Base-by-base conservation (phyloP, 2,797 vertebrate genomes). In the Erethizon dorsatum region DNA sequence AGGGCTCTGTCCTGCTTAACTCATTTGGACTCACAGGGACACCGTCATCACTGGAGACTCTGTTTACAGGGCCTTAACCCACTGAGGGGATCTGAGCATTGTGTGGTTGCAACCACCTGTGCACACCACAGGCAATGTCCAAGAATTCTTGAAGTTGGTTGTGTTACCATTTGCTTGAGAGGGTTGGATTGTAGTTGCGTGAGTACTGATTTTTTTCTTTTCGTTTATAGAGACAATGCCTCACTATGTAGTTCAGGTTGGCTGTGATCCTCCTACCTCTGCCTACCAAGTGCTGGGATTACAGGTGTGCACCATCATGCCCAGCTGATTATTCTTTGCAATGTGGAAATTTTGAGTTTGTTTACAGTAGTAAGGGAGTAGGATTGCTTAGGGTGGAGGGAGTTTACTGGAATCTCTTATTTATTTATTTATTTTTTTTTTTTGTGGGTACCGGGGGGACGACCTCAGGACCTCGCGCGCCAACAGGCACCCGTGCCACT, bases 131-230 rank as follows among this genome's bases (percentile, higher is more conserved):
- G 69, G 20, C 37, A 10, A 9, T 4, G 18, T 41, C n/a, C 77
- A 13, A 22, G 37, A 41, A 10, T 41, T 69, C 67, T 61, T 54
- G 22, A n/a, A 33, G 37, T 2, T 17, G 47, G 20, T 28, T 33
- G 24, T 33, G 37, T 56, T 56, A 24, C 12, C 45, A 56, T 9
- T 15, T 20, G 54, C 47, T 33, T 5, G 1, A 22, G 3, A 82
- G 37, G 31, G 28, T 5, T 11, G 14, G 37, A 12, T 2, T 13
- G 5, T 0, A 2, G 52, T 26, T 26, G 67, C 10, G 17, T 0
- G 18, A n/a, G 67, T 18, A 22, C 67, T 37, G n/a, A 69, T 69
- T n/a, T n/a, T 33, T 67, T 33, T 65, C 6, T 20, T 69, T 69
- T 11, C 3, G 18, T 69, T 69, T 69, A 37, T 18, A 37, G 61